Evolutionary conservation across 2,113 vertebrate genomes (phyloP), one percentile per base, ranked within the genome.

Genomic region (Brachirus orientalis): DNA sequence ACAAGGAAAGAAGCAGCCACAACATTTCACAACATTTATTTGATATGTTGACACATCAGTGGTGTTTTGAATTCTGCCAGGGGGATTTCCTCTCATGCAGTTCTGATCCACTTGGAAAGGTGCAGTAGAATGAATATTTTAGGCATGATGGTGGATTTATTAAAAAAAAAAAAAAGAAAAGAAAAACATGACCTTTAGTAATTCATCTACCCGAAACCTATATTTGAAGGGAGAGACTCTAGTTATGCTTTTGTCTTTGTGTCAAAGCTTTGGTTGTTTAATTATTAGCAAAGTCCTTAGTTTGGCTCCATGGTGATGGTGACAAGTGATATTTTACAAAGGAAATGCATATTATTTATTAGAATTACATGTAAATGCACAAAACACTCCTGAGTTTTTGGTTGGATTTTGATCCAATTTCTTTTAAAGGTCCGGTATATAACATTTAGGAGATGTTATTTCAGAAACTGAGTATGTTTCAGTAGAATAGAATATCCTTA

Each of bases 281-380:
- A 90, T 88, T 73, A 92, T 92, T 91, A 93, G 91, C 89, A 65
- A 41, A 51, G 51, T 73, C 62, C 50, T 84, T 59, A 65, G 59
- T 57, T 50, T 60, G 64, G 18, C 37, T 3, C 78, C 67, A 74
- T 75, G 55, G 68, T 53, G 60, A 77, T 53, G 56, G 55, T 63
- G 67, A 60, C 28, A 28, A 50, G 3, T 0, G 50, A 36, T 36
- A 20, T 16, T 46, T 60, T n/a, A 20, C 43, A 48, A 47, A 9
- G 11, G 14, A 43, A 36, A 61, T 16, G 12, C 52, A 75, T 20
- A 11, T 22, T 35, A 2, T 46, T 48, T 10, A 33, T 12, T 11
- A 54, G 18, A 47, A 57, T 16, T 38, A 35, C 1, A 44, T 22
- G 22, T 43, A 63, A 44, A 63, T 37, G 11, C 10, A 58, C 17